Evolutionary conservation across 2,113 vertebrate species (phyloP).

Genomic region (Petaurus breviceps): DNA sequence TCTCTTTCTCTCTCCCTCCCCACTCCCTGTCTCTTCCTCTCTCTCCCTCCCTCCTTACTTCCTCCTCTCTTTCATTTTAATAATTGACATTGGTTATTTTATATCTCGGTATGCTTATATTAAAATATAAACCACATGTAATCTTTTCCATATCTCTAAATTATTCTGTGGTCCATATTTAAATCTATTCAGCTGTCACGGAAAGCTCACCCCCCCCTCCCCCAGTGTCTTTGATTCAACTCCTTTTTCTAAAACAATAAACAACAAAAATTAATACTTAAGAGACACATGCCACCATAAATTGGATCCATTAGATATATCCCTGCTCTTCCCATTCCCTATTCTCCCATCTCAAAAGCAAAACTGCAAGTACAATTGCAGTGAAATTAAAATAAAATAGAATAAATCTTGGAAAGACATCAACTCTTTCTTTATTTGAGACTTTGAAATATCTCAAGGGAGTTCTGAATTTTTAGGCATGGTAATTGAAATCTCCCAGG

Average conservation of each 20-base stretch:
- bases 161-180: constrained; percentile 6
- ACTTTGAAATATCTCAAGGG: background rate
- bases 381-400: constrained; percentile 1
- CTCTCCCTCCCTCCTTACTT: no score
- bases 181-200: background rate
- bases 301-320: background rate
- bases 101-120: constrained; percentile 19
- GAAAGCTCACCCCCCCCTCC: background rate
- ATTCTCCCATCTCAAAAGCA: background rate
- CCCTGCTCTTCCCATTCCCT: constrained; percentile 9
- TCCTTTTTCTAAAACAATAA: background rate
- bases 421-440: background rate
- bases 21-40: background rate
- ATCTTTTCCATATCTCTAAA: background rate
- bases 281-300: background rate
- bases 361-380: background rate
- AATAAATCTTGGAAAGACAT: background rate
- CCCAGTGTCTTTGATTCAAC: background rate
- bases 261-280: background rate
- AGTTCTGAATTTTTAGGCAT: background rate
- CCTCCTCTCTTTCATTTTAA: background rate
- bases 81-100: background rate
- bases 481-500: background rate
- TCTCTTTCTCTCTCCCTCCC: no score
- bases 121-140: background rate